phyloP scores from a whole-genome alignment of 2,113 vertebrate genomes.

The Etia nguti region DNA sequence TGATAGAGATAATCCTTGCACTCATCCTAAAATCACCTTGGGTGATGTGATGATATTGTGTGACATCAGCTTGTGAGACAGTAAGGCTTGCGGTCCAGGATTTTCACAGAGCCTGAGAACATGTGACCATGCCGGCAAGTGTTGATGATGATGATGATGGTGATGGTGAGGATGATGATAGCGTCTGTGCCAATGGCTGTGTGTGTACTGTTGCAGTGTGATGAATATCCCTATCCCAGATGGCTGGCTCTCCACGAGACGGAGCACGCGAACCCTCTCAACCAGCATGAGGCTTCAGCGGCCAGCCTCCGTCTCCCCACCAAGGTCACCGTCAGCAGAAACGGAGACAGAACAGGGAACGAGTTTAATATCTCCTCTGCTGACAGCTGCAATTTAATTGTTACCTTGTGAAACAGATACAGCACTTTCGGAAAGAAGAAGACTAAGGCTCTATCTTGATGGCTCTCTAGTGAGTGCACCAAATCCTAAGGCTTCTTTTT shows the following conservation, averaged over 20 bases:
- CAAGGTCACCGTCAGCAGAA: slow-evolving; percentile 63
- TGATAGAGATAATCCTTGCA: background rate
- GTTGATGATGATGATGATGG: slow-evolving; percentile 29
- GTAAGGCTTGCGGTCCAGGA: background rate
- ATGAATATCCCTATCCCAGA: slow-evolving; percentile 64
- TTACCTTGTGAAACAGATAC: slow-evolving; percentile 54
- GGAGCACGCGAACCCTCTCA: slow-evolving; percentile 21
- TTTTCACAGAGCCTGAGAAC: slow-evolving; percentile 45
- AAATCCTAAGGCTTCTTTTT: background rate
- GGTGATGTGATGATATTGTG: slow-evolving; percentile 22
- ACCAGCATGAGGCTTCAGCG: slow-evolving; percentile 33
- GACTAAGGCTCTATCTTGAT: slow-evolving; percentile 38
- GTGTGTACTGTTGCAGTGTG: slow-evolving; percentile 32
- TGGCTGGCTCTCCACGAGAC: slow-evolving; percentile 56
- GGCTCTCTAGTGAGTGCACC: slow-evolving; percentile 6
- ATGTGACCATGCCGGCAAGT: slow-evolving; percentile 28
- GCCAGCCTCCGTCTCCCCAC: slow-evolving; percentile 26
- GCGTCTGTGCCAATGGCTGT: slow-evolving; percentile 38
- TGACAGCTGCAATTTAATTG: slow-evolving; percentile 66
- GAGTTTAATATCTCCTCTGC: slow-evolving; percentile 55
- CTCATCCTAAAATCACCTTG: slow-evolving; percentile 11
- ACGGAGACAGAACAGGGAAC: slow-evolving; percentile 13
- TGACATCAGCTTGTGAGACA: slow-evolving; percentile 29
- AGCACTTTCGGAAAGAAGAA: slow-evolving; percentile 4
- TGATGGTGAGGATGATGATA: slow-evolving; percentile 37